Base-by-base conservation (phyloP, 2,888 invertebrate species). In the Sphecodes monilicornis region DNA sequence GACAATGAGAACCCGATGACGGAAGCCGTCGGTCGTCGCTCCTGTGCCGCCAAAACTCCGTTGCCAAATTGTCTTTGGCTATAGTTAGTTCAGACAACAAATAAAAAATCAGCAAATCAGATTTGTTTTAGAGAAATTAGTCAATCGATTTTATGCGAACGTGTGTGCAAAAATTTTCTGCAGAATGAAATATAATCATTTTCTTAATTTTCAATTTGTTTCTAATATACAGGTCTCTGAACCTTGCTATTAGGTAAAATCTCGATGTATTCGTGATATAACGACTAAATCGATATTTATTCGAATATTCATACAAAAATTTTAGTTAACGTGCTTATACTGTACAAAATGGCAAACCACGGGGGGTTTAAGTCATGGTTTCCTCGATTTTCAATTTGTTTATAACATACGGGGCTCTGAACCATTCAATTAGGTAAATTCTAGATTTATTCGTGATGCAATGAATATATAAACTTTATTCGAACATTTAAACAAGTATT, bases 1-100 rank as follows among this genome's bases (percentile, higher is more conserved):
- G 66, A 66, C 66, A 66, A 66, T 66, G 66, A 66, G 66, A 66
- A 18, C 3, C n/a, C 32, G 39, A 66, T 66, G 66, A 66, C 66
- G 66, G 66, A 66, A 66, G n/a, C 22, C 22, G 36, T 66, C 66
- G 32, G 36, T 66, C 66, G 39, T 66, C 66, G 66, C 66, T 66
- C 32, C 66, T 64, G 66, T 22, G 66, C 32, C 66, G 36, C 32
- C 64, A 32, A 32, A 32, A 29, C 32, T 22, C 18, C 64, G 29
- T 18, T 64, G 64, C 32, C 64, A 64, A 60, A 66, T 39, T 66
- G 8, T 64, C 66, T 66, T 29, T 1, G 60, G 16, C 26, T 60
- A 60, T 60, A 60, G 29, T 60, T 60, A 29, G 13, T 60, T 29
- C 26, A 0, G 16, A 29, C 29, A 6, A 60, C 60, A 6, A 60